Conservation (phyloP, 2,113 vertebrate genomes). For the Aythya baeri region DNA sequence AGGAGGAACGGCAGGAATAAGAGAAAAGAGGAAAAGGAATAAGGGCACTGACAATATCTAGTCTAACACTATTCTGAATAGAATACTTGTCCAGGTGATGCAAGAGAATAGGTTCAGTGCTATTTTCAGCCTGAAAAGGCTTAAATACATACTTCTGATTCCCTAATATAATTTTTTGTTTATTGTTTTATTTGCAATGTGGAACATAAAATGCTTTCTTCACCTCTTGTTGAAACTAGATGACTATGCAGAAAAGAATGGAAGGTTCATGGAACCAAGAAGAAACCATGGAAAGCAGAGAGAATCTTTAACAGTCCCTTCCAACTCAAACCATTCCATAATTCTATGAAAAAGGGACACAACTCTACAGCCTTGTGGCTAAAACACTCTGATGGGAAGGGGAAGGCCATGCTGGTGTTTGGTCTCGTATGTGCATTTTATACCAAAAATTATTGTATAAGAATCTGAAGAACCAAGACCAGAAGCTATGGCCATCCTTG, state of each 20-base stretch:
- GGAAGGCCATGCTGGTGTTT: not conserved
- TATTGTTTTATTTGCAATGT: not conserved
- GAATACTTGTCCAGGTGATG: not conserved
- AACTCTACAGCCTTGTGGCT: not conserved
- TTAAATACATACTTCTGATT: not conserved
- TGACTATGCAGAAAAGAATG: not conserved
- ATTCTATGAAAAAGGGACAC: not conserved
- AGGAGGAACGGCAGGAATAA: not conserved
- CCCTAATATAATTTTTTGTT: not conserved
- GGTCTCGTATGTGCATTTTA: not conserved
- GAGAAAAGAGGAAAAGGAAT: not conserved
- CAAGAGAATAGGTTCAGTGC: not conserved
- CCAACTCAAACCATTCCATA: not conserved
- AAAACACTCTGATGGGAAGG: not conserved
- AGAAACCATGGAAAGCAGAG: not conserved
- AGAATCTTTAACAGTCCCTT: not conserved
- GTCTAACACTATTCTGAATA: not conserved
- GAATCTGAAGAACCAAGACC: not conserved
- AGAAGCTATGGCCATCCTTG: not conserved
- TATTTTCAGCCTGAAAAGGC: not conserved
- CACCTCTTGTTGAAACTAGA: not conserved
- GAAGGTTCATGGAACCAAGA: not conserved
- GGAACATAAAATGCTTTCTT: not conserved
- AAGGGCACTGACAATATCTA: not conserved
- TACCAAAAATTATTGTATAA: not conserved